Percentiles rank a stretch among this genome's conserved stretches.
phyloP scores from a whole-genome alignment of 2,797 vertebrate species.

The Gymnodraco acuticeps region DNA sequence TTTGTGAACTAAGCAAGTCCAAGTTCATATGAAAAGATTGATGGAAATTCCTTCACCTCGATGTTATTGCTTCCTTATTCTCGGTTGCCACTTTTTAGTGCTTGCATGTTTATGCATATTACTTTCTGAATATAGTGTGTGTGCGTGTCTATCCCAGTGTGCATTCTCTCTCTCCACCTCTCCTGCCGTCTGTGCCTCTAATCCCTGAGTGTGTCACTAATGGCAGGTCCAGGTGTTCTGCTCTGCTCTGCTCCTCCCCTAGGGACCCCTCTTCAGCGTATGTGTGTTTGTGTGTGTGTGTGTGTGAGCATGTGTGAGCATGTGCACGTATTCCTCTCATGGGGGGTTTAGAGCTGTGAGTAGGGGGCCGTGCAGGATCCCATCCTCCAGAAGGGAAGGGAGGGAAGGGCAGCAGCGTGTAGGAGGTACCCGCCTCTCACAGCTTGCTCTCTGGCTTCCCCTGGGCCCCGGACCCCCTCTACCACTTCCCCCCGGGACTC shows the following conservation, averaged over 20 bases:
- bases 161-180: conserved; percentile 67
- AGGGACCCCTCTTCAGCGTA: conserved; percentile 68
- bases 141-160: conserved; percentile 60
- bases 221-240: conserved; percentile 90
- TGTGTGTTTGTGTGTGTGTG: conserved; percentile 28
- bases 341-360: conserved; percentile 72
- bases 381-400: conserved; percentile 78
- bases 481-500: conserved; percentile 50
- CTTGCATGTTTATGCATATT: conserved; percentile 64
- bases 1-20: no score
- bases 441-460: conserved; percentile 79
- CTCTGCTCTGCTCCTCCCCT: conserved; percentile 79
- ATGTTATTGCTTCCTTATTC: conserved; percentile 16
- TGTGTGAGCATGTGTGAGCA: conserved; percentile 27
- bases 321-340: conserved; percentile 54
- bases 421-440: conserved; percentile 84
- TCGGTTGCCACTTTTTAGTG: conserved; percentile 28
- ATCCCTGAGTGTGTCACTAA: conserved; percentile 86
- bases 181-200: conserved; percentile 84
- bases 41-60: background rate
- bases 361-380: conserved; percentile 76
- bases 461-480: conserved; percentile 66
- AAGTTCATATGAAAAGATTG: background rate
- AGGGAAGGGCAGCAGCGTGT: conserved; percentile 64
- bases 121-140: conserved; percentile 46